These are phyloP conservation scores for Pinna nobilis DNA, from an alignment of 1,140 invertebrate genomes.

Conservation along the genomic window DNA sequence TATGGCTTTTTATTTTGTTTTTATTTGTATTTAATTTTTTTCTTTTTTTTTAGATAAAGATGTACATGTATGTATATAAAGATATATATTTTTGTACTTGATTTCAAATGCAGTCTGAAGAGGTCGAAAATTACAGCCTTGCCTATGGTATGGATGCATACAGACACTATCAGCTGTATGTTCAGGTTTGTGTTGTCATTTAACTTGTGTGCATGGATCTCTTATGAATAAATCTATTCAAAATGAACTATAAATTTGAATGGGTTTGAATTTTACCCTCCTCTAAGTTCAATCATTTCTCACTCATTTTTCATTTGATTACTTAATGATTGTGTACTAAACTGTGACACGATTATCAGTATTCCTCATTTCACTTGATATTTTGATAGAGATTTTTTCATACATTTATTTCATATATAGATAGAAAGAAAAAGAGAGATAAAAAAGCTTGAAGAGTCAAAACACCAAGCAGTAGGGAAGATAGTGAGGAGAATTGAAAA, in stretches of 20 bases:
- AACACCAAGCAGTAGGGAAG: constrained; percentile 19
- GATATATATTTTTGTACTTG: neutral
- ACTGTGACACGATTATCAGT: neutral
- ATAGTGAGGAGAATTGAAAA: constrained; percentile 47
- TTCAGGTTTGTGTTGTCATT: constrained; percentile 24
- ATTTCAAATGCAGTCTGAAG: neutral
- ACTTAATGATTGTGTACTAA: neutral
- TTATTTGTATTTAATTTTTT: neutral
- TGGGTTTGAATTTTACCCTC: neutral
- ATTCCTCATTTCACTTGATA: neutral
- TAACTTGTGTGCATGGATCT: neutral
- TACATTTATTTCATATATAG: too few relatives aligned
- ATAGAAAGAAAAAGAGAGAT: constrained; percentile 45
- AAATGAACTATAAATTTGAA: neutral
- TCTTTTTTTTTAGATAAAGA: neutral
- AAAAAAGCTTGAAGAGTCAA: constrained; percentile 25
- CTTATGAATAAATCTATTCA: neutral
- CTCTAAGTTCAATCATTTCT: neutral
- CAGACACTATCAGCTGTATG: constrained; percentile 48
- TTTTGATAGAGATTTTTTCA: too few relatives aligned
- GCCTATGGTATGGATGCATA: constrained; percentile 47
- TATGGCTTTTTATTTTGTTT: neutral
- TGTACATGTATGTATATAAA: neutral
- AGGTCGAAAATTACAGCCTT: constrained; percentile 22
- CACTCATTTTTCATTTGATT: neutral